Base-by-base conservation (phyloP, 2,888 invertebrate genomes). In the Drosophila prostipennis region DNA sequence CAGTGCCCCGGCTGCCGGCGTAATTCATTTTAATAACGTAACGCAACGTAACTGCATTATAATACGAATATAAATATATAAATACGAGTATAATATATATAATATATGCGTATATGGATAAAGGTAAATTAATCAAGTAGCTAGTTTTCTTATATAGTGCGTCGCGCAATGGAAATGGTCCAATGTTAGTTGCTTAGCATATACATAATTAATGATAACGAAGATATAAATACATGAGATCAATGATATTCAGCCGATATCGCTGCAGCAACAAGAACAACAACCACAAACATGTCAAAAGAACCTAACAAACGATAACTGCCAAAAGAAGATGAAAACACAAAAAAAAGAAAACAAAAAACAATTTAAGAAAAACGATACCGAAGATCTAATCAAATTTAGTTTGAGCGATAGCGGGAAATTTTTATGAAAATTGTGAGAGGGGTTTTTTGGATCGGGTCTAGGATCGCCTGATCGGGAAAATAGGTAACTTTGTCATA, bases 121-220 rank as follows among this genome's bases (percentile, higher is more conserved):
- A 67, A 73, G 53, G 65, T 74, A 64, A 68, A 68, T 55, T 81
- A 83, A 84, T 79, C 79, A 79, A 86, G 82, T 85, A 85, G 84
- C 86, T 87, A 87, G 88, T 85, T 85, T 85, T 85, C 84, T 85
- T 85, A 85, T 85, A 87, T 87, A 85, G 87, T 86, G 84, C 88
- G 87, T 85, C 84, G 84, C 88, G 86, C 86, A 85, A 85, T 85
- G 84, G 84, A 87, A 63, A 85, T 69, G 84, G 88, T 85, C 84
- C 84, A 85, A 85, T 87, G 84, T 85, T 85, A 85, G 84, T 84
- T 87, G 86, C 88, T 87, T 84, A 84, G 86, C 82, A 87, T 87
- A 87, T 85, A 82, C 70, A 83, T 81, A 78, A 67, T 58, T 55
- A 79, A 58, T 60, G 52, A 76, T 65, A 70, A 43, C 59, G 53